Conservation (phyloP, 2,888 invertebrate species). For the Automeris io region DNA sequence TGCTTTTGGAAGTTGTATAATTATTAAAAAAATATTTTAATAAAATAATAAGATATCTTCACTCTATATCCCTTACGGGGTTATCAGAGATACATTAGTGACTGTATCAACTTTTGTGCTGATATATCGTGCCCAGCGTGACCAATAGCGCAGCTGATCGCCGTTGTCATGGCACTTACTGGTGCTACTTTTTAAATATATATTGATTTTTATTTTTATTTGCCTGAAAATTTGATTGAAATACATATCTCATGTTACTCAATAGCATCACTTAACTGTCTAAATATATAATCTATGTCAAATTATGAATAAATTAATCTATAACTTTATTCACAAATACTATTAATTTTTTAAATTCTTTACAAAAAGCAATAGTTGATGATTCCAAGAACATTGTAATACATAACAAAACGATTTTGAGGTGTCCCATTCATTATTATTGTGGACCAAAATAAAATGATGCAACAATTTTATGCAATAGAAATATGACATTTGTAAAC, state of each 20-base stretch:
- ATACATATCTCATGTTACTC: not conserved
- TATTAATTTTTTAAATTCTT: not conserved
- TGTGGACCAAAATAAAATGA: conserved; percentile 48
- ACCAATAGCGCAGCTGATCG: too few relatives aligned
- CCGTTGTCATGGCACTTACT: too few relatives aligned
- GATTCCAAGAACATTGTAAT: conserved; percentile 16
- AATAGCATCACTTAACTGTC: not conserved
- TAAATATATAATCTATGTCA: not conserved
- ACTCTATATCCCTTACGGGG: too few relatives aligned
- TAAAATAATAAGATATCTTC: too few relatives aligned
- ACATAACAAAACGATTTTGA: conserved; percentile 22
- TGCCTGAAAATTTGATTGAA: not conserved
- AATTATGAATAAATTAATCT: not conserved
- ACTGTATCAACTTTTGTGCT: too few relatives aligned
- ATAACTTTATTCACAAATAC: not conserved
- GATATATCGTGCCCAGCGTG: too few relatives aligned
- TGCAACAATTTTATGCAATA: conserved; percentile 42
- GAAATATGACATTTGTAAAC: conserved; percentile 45
- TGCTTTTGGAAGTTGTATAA: too few relatives aligned
- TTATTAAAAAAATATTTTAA: too few relatives aligned
- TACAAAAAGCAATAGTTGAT: not conserved
- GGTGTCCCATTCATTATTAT: conserved; percentile 34
- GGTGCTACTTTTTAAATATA: too few relatives aligned
- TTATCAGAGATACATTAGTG: too few relatives aligned
- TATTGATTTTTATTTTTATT: too few relatives aligned